Evolutionary conservation across 2,113 vertebrate species (phyloP).

Genomic region (Bubo blakistoni): DNA sequence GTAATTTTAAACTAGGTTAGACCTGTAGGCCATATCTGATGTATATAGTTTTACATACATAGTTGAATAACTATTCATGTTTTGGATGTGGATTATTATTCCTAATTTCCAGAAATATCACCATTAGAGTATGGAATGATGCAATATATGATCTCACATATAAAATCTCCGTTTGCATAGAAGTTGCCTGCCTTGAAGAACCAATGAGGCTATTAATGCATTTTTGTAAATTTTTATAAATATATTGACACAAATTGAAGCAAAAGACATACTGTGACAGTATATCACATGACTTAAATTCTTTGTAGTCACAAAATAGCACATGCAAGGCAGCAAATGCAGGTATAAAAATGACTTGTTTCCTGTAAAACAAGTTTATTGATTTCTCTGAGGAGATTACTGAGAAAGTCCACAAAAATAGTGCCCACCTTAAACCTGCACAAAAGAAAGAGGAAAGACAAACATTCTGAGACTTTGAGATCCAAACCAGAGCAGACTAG

Average conservation of each 20-base stretch:
- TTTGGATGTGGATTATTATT: not conserved
- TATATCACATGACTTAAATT: not conserved
- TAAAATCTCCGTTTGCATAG: not conserved
- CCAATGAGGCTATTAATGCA: not conserved
- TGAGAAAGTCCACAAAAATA: not conserved
- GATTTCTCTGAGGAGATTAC: not conserved
- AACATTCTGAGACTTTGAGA: not conserved
- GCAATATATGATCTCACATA: not conserved
- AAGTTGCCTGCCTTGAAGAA: not conserved
- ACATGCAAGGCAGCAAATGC: not conserved
- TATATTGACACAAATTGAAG: not conserved
- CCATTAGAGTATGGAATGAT: not conserved
- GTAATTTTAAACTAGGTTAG: not conserved
- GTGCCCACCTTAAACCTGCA: not conserved
- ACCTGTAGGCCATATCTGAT: not conserved
- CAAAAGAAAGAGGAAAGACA: not conserved
- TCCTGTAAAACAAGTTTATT: not conserved
- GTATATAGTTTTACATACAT: accelerated
- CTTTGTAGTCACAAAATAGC: not conserved
- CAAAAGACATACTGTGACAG: not conserved
- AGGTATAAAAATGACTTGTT: not conserved
- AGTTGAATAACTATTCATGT: not conserved
- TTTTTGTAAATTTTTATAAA: not conserved
- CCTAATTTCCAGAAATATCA: not conserved
- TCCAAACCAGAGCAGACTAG: not conserved